A percentile compares a stretch with the other conserved stretches of the same genome.
Conservation (phyloP, 2,113 vertebrate genomes). For the Coreoperca whiteheadi region DNA sequence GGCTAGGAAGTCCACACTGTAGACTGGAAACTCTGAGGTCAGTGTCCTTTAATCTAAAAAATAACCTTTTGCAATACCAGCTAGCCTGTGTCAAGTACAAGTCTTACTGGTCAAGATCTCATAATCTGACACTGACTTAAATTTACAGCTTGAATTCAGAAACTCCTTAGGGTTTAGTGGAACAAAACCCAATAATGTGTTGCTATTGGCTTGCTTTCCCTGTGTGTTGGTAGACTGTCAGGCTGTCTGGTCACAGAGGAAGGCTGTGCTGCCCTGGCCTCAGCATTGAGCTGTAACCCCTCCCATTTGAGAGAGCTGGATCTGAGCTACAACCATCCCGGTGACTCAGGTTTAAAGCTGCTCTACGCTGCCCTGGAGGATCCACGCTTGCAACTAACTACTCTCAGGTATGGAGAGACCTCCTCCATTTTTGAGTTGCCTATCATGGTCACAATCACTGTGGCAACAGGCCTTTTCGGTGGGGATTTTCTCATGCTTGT, state of each 20-base stretch:
- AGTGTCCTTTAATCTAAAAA: background rate
- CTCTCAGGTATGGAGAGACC: constrained; percentile 5
- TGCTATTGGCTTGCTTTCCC: background rate
- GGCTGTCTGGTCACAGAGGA: constrained; percentile 20
- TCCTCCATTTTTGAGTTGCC: background rate
- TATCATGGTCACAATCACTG: background rate
- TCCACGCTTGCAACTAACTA: background rate
- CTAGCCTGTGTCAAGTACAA: background rate
- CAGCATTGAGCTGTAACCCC: constrained; percentile 23
- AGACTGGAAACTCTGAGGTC: constrained; percentile 8
- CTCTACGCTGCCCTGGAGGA: background rate
- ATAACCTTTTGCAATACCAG: background rate
- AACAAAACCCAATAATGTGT: background rate
- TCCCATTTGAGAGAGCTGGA: constrained; percentile 31
- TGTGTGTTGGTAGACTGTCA: background rate
- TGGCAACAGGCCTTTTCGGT: background rate
- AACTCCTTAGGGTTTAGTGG: background rate
- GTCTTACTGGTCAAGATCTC: background rate
- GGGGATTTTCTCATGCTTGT: background rate
- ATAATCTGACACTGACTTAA: background rate
- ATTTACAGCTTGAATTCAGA: background rate
- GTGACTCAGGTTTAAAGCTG: background rate
- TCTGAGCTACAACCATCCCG: constrained; percentile 37
- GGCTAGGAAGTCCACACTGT: background rate
- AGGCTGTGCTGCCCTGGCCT: constrained; percentile 11